Evolutionary conservation across 2,888 invertebrate species (phyloP), one percentile per base, ranked within the genome.

Genomic region (Unio pictorum): DNA sequence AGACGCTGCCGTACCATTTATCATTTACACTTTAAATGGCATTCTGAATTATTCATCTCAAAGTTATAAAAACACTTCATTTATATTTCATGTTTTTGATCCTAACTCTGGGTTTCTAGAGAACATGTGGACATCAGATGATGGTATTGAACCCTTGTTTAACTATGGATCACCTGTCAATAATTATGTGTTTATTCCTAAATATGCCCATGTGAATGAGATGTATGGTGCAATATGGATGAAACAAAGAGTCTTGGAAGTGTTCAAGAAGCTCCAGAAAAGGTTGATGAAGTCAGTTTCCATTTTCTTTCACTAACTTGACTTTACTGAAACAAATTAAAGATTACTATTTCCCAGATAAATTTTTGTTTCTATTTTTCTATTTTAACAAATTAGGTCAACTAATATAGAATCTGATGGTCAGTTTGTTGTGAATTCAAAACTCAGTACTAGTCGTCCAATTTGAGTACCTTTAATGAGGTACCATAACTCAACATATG

Each of bases 51-150:
- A 71, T 70, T 81, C 84, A 3, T 69, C 63, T 23, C 15, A 55
- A 23, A 54, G 62, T 3, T 65, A 78, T 8, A 70, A 55, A n/a
- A 66, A 74, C 30, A 69, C 67, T 11, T 78, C 81, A 15, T 15
- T 84, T 18, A 57, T 84, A 18, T 67, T 84, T 54, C 80, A 81
- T 61, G 71, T 80, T 17, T 81, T 77, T 73, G 73, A 82, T 58
- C 69, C 74, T 3, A 57, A 76, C 55, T 81, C 82, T 15, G 83
- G 74, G 1, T 84, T 84, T 72, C 66, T 81, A 55, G 81, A 76
- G 55, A 74, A 74, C 61, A 62, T 81, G 55, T 82, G 82, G 81
- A 73, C 72, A 61, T 80, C 80, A 11, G 69, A 80, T 30, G 71
- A 75, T 30, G 79, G 73, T 11, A 62, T 82, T 20, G 30, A 66